Percentiles rank a stretch among this genome's conserved stretches.
Conservation (phyloP, 2,888 invertebrate genomes). For the Orchesellides sinensis region DNA sequence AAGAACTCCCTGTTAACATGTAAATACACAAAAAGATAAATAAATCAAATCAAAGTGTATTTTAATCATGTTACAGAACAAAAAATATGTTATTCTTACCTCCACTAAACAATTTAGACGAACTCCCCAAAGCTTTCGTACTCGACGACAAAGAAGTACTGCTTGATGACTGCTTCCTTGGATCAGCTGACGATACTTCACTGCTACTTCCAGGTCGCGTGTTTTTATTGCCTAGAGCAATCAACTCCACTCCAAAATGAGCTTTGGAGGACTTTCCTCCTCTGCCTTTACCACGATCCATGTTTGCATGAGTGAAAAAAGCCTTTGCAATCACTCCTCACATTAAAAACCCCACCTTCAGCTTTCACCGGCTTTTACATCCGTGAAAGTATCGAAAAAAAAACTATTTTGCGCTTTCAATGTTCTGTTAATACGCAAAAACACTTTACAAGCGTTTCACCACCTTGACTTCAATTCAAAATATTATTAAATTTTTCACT, state of each 20-base stretch:
- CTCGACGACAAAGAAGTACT: neutral
- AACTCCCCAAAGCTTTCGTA: neutral
- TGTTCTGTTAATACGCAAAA: too few species aligned
- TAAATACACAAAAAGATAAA: neutral
- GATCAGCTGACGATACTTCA: constrained; percentile 12
- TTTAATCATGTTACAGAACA: neutral
- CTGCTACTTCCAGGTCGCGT: constrained; percentile 25
- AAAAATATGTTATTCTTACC: constrained; percentile 5
- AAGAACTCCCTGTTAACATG: constrained; percentile 8
- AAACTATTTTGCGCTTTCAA: too few species aligned
- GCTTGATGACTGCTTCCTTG: constrained; percentile 8
- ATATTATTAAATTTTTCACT: too few species aligned
- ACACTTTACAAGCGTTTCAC: too few species aligned
- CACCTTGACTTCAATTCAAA: too few species aligned
- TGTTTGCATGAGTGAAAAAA: too few species aligned
- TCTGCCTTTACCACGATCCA: constrained; percentile 42
- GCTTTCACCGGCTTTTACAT: too few species aligned
- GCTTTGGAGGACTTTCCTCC: constrained; percentile 63
- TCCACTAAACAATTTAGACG: constrained; percentile 44
- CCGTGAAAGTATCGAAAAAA: too few species aligned
- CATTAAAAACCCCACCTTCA: too few species aligned
- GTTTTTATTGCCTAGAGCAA: constrained; percentile 67
- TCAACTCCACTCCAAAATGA: constrained; percentile 67
- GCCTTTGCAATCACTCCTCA: too few species aligned
- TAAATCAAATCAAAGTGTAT: neutral